Percentiles rank a stretch among this genome's conserved stretches.
phyloP scores from a whole-genome alignment of 2,888 invertebrate genomes.

The Ellobium chinense region DNA sequence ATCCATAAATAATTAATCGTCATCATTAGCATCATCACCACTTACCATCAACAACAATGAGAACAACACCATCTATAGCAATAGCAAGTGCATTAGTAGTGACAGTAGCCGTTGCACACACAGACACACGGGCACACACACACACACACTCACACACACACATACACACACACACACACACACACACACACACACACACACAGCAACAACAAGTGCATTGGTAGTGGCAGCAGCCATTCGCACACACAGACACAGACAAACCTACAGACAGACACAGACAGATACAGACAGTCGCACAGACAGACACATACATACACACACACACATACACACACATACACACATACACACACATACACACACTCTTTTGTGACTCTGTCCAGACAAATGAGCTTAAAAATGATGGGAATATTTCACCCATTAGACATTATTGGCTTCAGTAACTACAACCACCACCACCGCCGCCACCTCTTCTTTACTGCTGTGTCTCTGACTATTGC shows the following conservation, averaged over 20 bases:
- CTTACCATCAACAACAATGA: no score
- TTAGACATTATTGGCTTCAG: no score
- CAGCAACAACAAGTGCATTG: neutral
- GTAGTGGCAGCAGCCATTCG: neutral
- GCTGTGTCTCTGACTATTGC: no score
- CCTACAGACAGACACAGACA: neutral
- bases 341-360: neutral
- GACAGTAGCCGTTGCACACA: no score
- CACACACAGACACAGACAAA: neutral
- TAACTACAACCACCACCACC: no score
- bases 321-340: neutral
- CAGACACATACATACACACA: neutral
- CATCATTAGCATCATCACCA: no score
- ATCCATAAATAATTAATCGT: no score
- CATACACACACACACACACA: neutral
- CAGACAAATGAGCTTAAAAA: no score
- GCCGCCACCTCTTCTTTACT: no score
- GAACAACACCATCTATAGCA: no score
- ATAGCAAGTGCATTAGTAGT: no score
- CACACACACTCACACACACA: neutral
- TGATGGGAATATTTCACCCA: no score
- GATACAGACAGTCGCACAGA: neutral
- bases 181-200: neutral
- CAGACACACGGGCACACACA: neutral
- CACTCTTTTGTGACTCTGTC: neutral